Evolutionary conservation across 2,113 vertebrate species (phyloP), one percentile per base, ranked within the genome.

Genomic region (Scomber japonicus): DNA sequence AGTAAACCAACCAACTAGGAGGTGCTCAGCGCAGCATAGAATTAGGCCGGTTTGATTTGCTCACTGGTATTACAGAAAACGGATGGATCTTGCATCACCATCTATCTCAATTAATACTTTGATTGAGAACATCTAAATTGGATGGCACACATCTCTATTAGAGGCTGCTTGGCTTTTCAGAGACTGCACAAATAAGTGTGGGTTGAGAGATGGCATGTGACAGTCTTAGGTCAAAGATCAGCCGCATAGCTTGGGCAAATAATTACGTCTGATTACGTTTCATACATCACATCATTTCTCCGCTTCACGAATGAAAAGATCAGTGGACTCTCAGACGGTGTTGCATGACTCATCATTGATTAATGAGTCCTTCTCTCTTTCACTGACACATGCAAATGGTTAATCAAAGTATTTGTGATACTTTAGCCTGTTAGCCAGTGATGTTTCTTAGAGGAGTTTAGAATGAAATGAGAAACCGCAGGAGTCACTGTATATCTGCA

Each of bases 101-200:
- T 92, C 87, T 78, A 83, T 93, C 92, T 93, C 89, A 91, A 91
- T 93, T 90, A 89, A 87, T 51, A 71, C 51, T 62, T 71, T 79
- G 85, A 90, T 84, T 86, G 84, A 87, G 72, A 86, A 72, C 53
- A 16, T 81, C 78, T 80, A 88, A 89, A 89, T 80, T 73, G 82
- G 80, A 90, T 69, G 87, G 85, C 83, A 61, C 73, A 51, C 60
- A 70, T 86, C 84, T 89, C 74, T 30, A 72, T 87, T 84, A 87
- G 80, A 75, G 56, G 81, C 82, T 71, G 84, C 85, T 81, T 73
- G 30, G 82, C 74, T 82, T 79, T 81, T 91, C 85, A 80, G 80
- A 82, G 17, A 24, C 61, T 51, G 71, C 75, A 68, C 74, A 84
- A 86, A 84, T 80, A 84, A 66, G 59, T 27, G 71, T 5, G 14